These are phyloP conservation scores for Lycophotia porphyrea DNA, from an alignment of 2,888 invertebrate genomes.

Conservation along the genomic window DNA sequence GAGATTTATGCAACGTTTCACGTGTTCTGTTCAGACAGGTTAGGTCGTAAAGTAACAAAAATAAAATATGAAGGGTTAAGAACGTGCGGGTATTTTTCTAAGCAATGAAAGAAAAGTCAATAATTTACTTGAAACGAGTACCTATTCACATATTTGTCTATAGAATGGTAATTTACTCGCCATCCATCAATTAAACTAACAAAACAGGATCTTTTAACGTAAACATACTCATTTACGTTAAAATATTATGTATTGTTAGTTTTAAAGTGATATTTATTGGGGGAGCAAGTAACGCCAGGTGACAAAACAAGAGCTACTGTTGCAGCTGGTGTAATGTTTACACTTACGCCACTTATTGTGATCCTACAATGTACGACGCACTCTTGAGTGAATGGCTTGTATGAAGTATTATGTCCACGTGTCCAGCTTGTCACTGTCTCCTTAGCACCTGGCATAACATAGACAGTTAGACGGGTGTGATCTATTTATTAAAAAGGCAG, in stretches of 20 bases:
- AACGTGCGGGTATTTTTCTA: slow-evolving; percentile 2
- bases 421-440: slow-evolving; percentile 2
- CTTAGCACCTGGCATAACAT: background rate
- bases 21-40: background rate
- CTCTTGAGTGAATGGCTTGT: background rate
- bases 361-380: slow-evolving; percentile 31
- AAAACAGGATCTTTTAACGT: slow-evolving; percentile 1
- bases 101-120: slow-evolving; percentile 21
- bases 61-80: background rate
- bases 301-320: background rate
- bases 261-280: slow-evolving; percentile 6
- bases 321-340: slow-evolving; percentile 4
- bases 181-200: background rate
- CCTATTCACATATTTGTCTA: slow-evolving; percentile 21
- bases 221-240: background rate
- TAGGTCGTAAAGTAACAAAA: background rate
- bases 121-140: background rate
- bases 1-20: background rate
- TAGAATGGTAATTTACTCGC: slow-evolving; percentile 2
- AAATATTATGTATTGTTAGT: slow-evolving; percentile 7
- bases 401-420: background rate
- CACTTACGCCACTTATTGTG: slow-evolving; percentile 3
- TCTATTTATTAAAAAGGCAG: background rate
- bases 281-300: background rate
- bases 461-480: slow-evolving; percentile 1